Percentiles rank a stretch among this genome's conserved stretches.
phyloP scores from a whole-genome alignment of 2,113 vertebrate genomes.

The Rattus norvegicus region DNA sequence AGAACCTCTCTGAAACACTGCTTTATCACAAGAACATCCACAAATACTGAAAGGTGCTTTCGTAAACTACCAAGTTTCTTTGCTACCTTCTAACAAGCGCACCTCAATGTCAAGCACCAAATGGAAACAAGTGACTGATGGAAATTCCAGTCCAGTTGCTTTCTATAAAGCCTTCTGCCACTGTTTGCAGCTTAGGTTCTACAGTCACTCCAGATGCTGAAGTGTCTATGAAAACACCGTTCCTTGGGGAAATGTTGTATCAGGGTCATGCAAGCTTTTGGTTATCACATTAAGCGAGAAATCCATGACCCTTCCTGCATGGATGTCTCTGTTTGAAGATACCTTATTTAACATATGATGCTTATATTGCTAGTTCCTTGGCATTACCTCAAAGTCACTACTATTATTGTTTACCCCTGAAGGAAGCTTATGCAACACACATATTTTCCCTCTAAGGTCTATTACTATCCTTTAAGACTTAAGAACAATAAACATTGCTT shows the following conservation, averaged over 20 bases:
- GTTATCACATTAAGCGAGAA: not conserved
- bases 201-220: not conserved
- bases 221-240: not conserved
- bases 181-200: not conserved
- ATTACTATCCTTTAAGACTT: not conserved
- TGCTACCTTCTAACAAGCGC: not conserved
- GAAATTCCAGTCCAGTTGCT: not conserved
- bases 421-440: not conserved
- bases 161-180: not conserved
- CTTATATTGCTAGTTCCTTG: not conserved
- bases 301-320: not conserved
- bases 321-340: conserved; percentile 27
- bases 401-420: not conserved
- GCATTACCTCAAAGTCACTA: not conserved
- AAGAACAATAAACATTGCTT: conserved; percentile 13
- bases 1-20: not conserved
- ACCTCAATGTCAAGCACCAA: conserved; percentile 32
- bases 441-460: conserved; percentile 8
- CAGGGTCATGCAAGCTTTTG: conserved; percentile 9
- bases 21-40: not conserved
- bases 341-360: not conserved
- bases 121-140: not conserved
- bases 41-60: conserved; percentile 36
- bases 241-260: not conserved
- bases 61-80: not conserved